Evolutionary conservation across 1,140 invertebrate species (phyloP).

Genomic region (Brachionus manjavacas): DNA sequence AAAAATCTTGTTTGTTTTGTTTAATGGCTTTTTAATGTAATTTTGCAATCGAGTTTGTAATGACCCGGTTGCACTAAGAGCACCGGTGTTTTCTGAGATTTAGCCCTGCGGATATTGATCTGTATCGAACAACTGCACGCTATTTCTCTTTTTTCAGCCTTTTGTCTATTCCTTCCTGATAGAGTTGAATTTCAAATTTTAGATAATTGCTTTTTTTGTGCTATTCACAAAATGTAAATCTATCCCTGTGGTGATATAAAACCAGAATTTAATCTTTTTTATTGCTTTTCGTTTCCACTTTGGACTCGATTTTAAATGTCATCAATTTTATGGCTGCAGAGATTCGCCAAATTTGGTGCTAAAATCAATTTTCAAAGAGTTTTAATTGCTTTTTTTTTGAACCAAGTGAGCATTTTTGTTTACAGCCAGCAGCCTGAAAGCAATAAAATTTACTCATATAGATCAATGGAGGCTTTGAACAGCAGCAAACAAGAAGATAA

Average conservation of each 20-base stretch:
- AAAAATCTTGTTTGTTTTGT: not conserved
- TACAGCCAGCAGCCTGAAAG: not conserved
- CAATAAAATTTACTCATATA: slow-evolving; percentile 28
- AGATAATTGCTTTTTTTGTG: not conserved
- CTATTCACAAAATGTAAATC: not conserved
- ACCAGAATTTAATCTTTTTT: slow-evolving; percentile 12
- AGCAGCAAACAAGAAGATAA: not conserved
- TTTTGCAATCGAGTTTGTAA: not conserved
- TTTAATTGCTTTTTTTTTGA: not conserved
- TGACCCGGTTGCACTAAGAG: not conserved
- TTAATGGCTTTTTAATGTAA: not conserved
- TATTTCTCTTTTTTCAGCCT: not conserved
- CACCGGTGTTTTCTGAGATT: not conserved
- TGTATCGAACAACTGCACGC: slow-evolving; percentile 1
- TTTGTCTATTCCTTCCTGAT: not conserved
- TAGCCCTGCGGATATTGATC: not conserved
- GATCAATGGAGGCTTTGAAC: not conserved
- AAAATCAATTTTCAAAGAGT: slow-evolving; percentile 38
- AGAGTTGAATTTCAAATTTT: not conserved
- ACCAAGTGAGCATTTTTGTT: not conserved
- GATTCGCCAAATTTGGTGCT: not conserved
- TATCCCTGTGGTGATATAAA: slow-evolving; percentile 28
- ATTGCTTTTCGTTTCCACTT: not conserved
- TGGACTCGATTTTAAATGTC: slow-evolving; percentile 15
- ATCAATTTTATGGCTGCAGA: not conserved